A percentile compares a stretch with the other conserved stretches of the same genome.
These are phyloP conservation scores for Drosophila suboccidentalis DNA, from an alignment of 2,888 invertebrate genomes.

Conservation along the genomic window DNA sequence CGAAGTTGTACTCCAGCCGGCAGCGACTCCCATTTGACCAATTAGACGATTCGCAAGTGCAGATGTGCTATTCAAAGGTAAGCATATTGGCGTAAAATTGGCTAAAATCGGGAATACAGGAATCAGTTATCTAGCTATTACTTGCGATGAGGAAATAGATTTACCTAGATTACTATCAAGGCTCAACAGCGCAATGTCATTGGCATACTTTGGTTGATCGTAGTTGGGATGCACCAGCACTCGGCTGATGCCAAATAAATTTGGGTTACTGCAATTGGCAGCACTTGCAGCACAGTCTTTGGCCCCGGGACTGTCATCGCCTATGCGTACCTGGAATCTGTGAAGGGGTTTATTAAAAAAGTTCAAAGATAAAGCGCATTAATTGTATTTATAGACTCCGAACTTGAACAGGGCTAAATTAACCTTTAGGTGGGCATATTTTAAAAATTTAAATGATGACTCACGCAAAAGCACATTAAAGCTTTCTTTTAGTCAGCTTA, in stretches of 20 bases:
- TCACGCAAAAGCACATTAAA: no score
- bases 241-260: slow-evolving; percentile 87
- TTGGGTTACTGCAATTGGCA: slow-evolving; percentile 86
- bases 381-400: not conserved
- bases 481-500: no score
- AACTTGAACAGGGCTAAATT: not conserved
- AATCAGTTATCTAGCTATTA: not conserved
- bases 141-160: no score
- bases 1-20: slow-evolving; percentile 92
- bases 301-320: slow-evolving; percentile 86
- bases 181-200: slow-evolving; percentile 88
- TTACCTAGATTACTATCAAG: slow-evolving; percentile 83
- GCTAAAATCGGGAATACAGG: slow-evolving; percentile 39
- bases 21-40: slow-evolving; percentile 87
- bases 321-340: slow-evolving; percentile 88
- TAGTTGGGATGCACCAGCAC: slow-evolving; percentile 87
- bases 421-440: no score
- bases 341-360: slow-evolving; percentile 15
- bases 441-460: no score
- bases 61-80: slow-evolving; percentile 84
- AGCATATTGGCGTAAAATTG: slow-evolving; percentile 86
- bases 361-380: not conserved
- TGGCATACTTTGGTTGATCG: slow-evolving; percentile 85
- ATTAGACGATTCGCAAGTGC: slow-evolving; percentile 83
- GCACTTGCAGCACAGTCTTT: slow-evolving; percentile 85